Evolutionary conservation across 2,797 vertebrate species (phyloP).

Genomic region (Limnodromus scolopaceus): DNA sequence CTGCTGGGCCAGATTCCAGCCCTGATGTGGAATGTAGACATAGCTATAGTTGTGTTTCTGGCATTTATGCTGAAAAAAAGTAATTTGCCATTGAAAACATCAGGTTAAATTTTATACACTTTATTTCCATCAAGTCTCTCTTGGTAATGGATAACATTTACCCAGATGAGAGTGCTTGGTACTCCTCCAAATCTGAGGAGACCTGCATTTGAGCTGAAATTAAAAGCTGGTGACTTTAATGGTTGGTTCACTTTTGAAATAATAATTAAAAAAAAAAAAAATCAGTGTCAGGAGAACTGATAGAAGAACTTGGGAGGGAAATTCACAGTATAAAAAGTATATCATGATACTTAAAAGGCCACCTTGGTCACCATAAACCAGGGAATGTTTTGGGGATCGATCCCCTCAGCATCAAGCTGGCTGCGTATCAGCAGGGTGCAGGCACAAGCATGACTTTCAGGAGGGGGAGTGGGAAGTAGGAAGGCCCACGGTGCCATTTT

Average conservation of each 20-base stretch:
- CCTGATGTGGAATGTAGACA: neutral
- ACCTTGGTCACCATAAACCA: neutral
- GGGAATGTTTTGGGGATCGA: neutral
- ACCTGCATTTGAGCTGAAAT: neutral
- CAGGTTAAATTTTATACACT: neutral
- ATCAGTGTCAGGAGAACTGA: neutral
- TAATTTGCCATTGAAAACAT: neutral
- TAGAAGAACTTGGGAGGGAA: neutral
- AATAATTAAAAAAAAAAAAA: neutral
- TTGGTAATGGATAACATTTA: neutral
- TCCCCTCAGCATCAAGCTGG: neutral
- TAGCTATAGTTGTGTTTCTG: neutral
- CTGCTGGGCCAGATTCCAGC: neutral
- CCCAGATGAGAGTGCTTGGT: neutral
- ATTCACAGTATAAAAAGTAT: fast-evolving
- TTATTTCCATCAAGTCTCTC: neutral
- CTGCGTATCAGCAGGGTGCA: fast-evolving
- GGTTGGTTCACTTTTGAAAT: neutral
- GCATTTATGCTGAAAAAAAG: neutral
- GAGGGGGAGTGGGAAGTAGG: neutral
- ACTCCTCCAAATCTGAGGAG: neutral
- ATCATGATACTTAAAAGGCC: neutral
- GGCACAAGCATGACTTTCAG: neutral
- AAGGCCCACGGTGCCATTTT: fast-evolving
- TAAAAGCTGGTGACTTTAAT: neutral